Evolutionary conservation across 2,797 vertebrate species (phyloP).

Genomic region (Labroides dimidiatus): DNA sequence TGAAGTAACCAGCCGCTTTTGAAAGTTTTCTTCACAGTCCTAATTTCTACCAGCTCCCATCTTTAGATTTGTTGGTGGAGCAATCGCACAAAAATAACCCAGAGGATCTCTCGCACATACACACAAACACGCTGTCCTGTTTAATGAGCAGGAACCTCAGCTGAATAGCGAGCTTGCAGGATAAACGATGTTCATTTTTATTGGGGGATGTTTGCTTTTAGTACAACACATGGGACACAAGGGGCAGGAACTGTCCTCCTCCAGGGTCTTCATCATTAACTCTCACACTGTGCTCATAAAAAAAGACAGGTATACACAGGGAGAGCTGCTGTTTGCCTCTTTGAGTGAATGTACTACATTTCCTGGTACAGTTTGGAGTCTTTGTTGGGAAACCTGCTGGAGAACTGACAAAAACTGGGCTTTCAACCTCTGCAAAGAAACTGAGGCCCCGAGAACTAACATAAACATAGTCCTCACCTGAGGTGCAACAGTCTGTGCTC

Average conservation of each 20-base stretch:
- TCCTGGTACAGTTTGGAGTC: too few relatives aligned
- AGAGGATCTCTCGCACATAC: constrained; percentile 1
- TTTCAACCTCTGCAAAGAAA: too few relatives aligned
- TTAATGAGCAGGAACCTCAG: constrained; percentile 56
- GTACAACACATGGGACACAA: constrained; percentile 25
- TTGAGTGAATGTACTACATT: constrained; percentile 5
- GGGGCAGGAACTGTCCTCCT: constrained; percentile 12
- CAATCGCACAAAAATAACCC: not conserved
- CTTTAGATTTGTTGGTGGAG: constrained; percentile 19
- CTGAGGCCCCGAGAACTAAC: too few relatives aligned
- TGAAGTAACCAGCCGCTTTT: not conserved
- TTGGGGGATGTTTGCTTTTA: constrained; percentile 46
- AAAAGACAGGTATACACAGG: constrained; percentile 18
- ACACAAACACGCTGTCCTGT: constrained; percentile 9
- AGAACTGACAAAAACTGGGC: too few relatives aligned
- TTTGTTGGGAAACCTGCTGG: too few relatives aligned
- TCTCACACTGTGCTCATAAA: constrained; percentile 34
- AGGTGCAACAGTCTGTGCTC: too few relatives aligned
- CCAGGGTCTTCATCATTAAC: constrained; percentile 41
- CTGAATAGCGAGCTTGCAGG: constrained; percentile 28
- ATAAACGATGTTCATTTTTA: constrained; percentile 47
- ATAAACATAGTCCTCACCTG: too few relatives aligned
- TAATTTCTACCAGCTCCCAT: constrained; percentile 23
- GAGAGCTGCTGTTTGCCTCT: constrained; percentile 10
- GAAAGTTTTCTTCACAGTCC: constrained; percentile 15